Base-by-base conservation (phyloP, 2,888 invertebrate genomes). In the Drepanosiphum platanoidis region DNA sequence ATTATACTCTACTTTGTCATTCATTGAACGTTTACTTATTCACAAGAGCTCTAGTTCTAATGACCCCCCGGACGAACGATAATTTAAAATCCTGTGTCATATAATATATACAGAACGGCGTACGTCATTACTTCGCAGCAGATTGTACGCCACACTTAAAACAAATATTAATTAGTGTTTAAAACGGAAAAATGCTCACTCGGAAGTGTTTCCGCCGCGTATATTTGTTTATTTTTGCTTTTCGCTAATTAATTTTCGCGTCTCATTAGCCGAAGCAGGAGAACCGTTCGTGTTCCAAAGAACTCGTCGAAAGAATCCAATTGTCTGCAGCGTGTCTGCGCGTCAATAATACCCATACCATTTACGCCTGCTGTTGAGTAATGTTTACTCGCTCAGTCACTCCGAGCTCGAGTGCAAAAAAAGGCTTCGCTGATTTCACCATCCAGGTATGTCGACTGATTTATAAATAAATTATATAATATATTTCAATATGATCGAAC, bases 21-120 rank as follows among this genome's bases (percentile, higher is more conserved):
- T 74, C 83, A 83, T 83, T 75, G 42, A 52, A 66, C 36, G 30
- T 75, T 83, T 66, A 66, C 4, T 83, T 83, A 83, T 83, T 83
- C 66, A 83, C 66, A 52, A 66, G 36, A 11, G 42, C 30, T n/a
- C 32, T 61, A n/a, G 61, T 72, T 70, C 32, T 72, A 72, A 72
- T 61, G 39, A 72, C 18, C 34, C 32, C 80, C 8, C 13, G 64
- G 36, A 70, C 36, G 27, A 71, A 71, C 27, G 34, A 70, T 8
- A 80, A 39, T 39, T 36, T 71, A 34, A 58, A 81, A 71, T 81
- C 71, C 15, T n/a, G 42, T n/a, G 1, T 52, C 3, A 64, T 64
- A 18, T 15, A 8, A n/a, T 30, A 77, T 46, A 22, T 22, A 46
- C 18, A 46, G 11, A 11, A 46, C 18, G 3, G 15, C 18, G 3